A percentile compares a stretch with the other conserved stretches of the same genome.
These are phyloP conservation scores for Frieseomelitta varia DNA, from an alignment of 1,140 invertebrate genomes.

Conservation along the genomic window DNA sequence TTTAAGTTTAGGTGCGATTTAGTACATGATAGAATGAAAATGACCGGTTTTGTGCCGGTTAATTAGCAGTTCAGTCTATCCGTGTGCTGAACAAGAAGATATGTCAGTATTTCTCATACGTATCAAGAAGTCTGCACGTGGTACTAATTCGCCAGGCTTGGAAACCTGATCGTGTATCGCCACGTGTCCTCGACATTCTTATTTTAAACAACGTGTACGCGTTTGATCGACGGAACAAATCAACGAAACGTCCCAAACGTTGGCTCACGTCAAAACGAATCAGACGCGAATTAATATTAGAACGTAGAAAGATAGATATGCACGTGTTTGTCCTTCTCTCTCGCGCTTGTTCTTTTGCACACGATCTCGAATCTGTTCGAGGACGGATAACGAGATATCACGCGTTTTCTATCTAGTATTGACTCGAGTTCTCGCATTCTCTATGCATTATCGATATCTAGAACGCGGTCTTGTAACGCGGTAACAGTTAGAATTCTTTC, in stretches of 20 bases:
- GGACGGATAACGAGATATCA: too few relatives aligned
- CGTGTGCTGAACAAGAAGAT: neutral
- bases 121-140: neutral
- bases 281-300: neutral
- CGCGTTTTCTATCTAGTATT: too few relatives aligned
- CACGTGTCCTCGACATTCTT: neutral
- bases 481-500: too few relatives aligned
- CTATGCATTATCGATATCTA: too few relatives aligned
- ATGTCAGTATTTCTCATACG: neutral
- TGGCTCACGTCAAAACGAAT: neutral
- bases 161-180: neutral
- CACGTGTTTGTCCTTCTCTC: neutral
- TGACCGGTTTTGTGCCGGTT: too few relatives aligned
- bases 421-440: too few relatives aligned
- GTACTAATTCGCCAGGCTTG: neutral
- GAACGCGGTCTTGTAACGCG: too few relatives aligned
- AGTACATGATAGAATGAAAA: too few relatives aligned
- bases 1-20: too few relatives aligned
- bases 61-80: neutral
- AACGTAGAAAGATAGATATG: conserved; percentile 4
- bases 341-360: neutral
- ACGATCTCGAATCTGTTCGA: neutral
- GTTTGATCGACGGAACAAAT: neutral
- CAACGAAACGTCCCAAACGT: too few relatives aligned
- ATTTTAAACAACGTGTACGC: neutral